Percentiles rank a stretch among this genome's conserved stretches.
These are phyloP conservation scores for Sturmia bella DNA, from an alignment of 2,888 invertebrate species.

Conservation along the genomic window DNA sequence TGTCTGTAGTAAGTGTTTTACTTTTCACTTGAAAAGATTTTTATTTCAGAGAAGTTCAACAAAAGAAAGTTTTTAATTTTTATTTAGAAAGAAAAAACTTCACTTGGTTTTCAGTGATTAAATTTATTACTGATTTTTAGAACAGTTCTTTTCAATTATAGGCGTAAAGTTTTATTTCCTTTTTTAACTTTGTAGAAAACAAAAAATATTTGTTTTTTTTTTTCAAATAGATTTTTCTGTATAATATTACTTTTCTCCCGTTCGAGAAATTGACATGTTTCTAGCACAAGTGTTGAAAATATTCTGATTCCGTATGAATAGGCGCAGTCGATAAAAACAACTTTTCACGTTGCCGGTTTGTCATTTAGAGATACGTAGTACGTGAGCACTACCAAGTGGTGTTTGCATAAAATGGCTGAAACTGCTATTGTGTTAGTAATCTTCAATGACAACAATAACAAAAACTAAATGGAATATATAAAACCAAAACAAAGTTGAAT, in stretches of 20 bases:
- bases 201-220: no score
- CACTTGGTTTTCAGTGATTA: no score
- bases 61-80: no score
- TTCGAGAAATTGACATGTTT: slow-evolving; percentile 55
- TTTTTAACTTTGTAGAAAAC: slow-evolving; percentile 26
- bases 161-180: background rate
- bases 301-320: slow-evolving; percentile 69
- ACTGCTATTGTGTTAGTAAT: slow-evolving; percentile 24
- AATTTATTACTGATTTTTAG: no score
- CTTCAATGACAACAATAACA: slow-evolving; percentile 42
- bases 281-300: slow-evolving; percentile 70
- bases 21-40: no score
- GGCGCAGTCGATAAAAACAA: slow-evolving; percentile 65
- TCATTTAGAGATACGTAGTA: slow-evolving; percentile 42
- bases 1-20: no score
- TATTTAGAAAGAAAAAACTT: no score
- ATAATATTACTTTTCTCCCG: slow-evolving; percentile 2
- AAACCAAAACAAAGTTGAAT: slow-evolving; percentile 35
- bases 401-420: slow-evolving; percentile 30
- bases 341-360: slow-evolving; percentile 68
- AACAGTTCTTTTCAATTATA: no score
- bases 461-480: slow-evolving; percentile 26
- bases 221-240: slow-evolving; percentile 27
- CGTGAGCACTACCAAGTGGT: slow-evolving; percentile 48
- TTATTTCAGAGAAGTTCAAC: no score